Base-by-base conservation (phyloP, 1,140 invertebrate genomes). In the Drosophila sp. region DNA sequence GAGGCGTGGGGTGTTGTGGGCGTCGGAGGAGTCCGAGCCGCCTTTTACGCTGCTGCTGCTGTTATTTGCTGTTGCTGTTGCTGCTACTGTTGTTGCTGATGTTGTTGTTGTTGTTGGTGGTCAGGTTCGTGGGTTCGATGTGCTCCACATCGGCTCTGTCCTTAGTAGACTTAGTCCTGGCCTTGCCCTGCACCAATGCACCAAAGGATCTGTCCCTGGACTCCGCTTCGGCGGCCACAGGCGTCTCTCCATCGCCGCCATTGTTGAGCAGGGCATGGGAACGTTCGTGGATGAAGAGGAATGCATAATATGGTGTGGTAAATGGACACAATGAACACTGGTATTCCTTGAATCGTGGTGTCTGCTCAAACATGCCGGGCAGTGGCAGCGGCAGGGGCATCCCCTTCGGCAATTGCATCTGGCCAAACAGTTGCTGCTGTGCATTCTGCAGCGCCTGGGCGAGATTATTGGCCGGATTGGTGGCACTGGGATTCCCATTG, bases 211-310 rank as follows among this genome's bases (percentile, higher is more conserved):
- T 50, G 5, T 62, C 58, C 0, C 50, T 38, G 56, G 66, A 14
- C 36, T 74, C 64, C 11, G 43, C 56, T 62, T 75, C 66, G 18
- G n/a, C 62, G 1, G 9, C 61, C 51, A 72, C 46, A 64, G 76
- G 48, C 72, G 84, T 14, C 59, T 84, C 80, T 11, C 41, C 63
- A 0, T 48, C 63, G 29, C 73, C 77, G 46, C 80, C 58, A 38
- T 70, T 74, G 76, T 90, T 89, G 62, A 87, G 82, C 54, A 89
- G 72, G 9, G 92, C 72, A 89, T 97, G 97, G 11, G 96, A 96
- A 76, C 96, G 94, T 89, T 98, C 97, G 93, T 98, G 97, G 21
- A 97, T 95, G 91, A 97, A 97, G 59, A 98, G 93, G 87, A 98
- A 97, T 21, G 97, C 97, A 61, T 98, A 93, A 78, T 97, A 95